Conservation (phyloP, 2,888 invertebrate species). For the Meloe dianella region DNA sequence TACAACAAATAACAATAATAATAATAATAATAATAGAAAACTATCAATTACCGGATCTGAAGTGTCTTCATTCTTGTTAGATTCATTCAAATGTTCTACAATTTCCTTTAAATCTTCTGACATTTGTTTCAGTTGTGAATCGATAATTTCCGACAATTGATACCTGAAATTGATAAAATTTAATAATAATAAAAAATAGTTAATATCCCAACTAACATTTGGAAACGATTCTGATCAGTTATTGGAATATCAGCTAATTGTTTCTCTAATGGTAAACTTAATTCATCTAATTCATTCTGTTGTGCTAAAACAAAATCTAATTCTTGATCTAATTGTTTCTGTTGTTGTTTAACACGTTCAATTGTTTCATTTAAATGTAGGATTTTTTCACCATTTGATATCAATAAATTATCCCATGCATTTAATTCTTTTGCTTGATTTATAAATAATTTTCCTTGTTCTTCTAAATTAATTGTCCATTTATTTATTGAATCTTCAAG, state of each 20-base stretch:
- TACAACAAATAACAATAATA: too few relatives aligned
- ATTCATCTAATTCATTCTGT: constrained; percentile 89
- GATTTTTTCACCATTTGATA: constrained; percentile 93
- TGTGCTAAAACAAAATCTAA: constrained; percentile 92
- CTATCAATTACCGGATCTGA: constrained; percentile 78
- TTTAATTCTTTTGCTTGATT: constrained; percentile 95
- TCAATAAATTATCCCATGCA: constrained; percentile 91
- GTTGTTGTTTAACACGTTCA: constrained; percentile 87
- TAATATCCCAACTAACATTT: constrained; percentile 66
- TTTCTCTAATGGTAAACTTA: constrained; percentile 84
- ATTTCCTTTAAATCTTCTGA: constrained; percentile 94
- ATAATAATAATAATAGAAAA: too few relatives aligned
- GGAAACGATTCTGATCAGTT: constrained; percentile 87
- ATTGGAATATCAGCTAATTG: constrained; percentile 72
- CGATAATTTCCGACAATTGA: constrained; percentile 85
- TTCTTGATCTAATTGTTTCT: constrained; percentile 89
- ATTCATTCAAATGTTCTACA: constrained; percentile 91
- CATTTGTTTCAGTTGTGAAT: constrained; percentile 92
- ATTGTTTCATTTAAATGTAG: constrained; percentile 84
- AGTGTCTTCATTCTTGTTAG: constrained; percentile 80
- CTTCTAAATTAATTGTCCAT: constrained; percentile 91
- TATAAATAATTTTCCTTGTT: constrained; percentile 90
- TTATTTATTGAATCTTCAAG: constrained; percentile 92
- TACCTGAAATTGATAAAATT: constrained; percentile 64
- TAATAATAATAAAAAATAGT: constrained; percentile 15